Evolutionary conservation across 2,888 invertebrate species (phyloP), one percentile per base, ranked within the genome.

Genomic region (Acleris sparsana): DNA sequence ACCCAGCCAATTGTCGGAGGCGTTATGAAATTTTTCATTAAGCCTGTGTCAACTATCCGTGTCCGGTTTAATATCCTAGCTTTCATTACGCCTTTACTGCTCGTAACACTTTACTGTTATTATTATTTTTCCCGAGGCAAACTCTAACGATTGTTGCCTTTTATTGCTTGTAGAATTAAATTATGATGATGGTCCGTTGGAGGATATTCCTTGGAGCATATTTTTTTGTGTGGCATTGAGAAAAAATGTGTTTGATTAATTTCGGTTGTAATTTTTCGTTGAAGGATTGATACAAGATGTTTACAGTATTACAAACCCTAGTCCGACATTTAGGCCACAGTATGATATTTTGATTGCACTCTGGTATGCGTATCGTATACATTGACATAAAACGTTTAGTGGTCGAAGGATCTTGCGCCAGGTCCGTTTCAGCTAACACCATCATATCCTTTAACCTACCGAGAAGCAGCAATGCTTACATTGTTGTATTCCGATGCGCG

Each of bases 21-120:
- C 74, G 82, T 85, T 85, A 86, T 86, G 85, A 85, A 85, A 83
- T 86, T 82, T 86, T 85, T 86, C 86, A 85, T 85, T 85, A 85
- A 81, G 75, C 78, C 77, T 77, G 77, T 80, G 83, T 84, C 83
- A 82, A 83, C 82, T 80, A 79, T 75, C 72, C 75, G 73, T 72
- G 71, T 71, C 67, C 71, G 46, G 46, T 72, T 64, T 77, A 80
- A 82, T 80, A 79, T 77, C 82, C 82, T 81, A 81, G 82, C 77
- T 85, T 85, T 86, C 85, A 85, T 86, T 85, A 83, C 49, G 53
- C 77, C 76, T 61, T 69, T 82, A 84, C 78, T 82, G 80, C 75
- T 76, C 81, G 81, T 84, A 79, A 80, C 70, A 73, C 73, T 84
- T 82, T 82, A 82, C 75, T 76, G 76, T 80, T 83, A 81, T 82